Evolutionary conservation across 2,113 vertebrate species (phyloP).

Genomic region (Enhydra lutris): DNA sequence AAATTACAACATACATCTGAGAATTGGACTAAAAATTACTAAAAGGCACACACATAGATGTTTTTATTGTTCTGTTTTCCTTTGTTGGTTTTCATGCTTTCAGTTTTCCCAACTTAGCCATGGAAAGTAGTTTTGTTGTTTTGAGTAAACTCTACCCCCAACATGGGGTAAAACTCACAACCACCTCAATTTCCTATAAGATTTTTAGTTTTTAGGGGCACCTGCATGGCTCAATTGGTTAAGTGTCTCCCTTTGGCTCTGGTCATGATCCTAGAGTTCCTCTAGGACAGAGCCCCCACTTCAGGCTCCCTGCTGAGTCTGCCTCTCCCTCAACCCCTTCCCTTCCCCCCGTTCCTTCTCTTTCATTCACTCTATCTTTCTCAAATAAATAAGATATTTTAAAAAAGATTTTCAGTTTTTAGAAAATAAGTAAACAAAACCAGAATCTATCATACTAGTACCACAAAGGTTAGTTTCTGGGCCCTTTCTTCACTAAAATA

Average conservation of each 20-base stretch:
- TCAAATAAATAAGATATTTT: not conserved
- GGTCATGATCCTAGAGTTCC: not conserved
- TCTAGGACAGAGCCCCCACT: not conserved
- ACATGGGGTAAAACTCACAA: not conserved
- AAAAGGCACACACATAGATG: not conserved
- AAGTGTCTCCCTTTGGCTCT: not conserved
- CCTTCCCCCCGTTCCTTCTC: too few species aligned
- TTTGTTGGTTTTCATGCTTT: not conserved
- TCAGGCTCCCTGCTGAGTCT: not conserved
- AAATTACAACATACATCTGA: not conserved
- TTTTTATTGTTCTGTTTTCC: constrained; percentile 19
- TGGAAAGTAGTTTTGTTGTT: not conserved
- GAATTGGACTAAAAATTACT: not conserved
- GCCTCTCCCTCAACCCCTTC: too few species aligned
- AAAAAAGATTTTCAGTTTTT: not conserved
- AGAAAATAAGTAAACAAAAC: not conserved
- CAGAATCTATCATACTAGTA: not conserved
- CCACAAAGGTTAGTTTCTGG: not conserved
- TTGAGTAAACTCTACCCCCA: not conserved
- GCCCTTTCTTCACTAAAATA: not conserved
- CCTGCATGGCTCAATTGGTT: not conserved
- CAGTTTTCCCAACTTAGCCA: not conserved
- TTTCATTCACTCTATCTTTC: not conserved
- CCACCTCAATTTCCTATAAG: not conserved
- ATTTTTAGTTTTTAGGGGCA: not conserved